phyloP scores from a whole-genome alignment of 2,113 vertebrate genomes.

The Callipepla californica region DNA sequence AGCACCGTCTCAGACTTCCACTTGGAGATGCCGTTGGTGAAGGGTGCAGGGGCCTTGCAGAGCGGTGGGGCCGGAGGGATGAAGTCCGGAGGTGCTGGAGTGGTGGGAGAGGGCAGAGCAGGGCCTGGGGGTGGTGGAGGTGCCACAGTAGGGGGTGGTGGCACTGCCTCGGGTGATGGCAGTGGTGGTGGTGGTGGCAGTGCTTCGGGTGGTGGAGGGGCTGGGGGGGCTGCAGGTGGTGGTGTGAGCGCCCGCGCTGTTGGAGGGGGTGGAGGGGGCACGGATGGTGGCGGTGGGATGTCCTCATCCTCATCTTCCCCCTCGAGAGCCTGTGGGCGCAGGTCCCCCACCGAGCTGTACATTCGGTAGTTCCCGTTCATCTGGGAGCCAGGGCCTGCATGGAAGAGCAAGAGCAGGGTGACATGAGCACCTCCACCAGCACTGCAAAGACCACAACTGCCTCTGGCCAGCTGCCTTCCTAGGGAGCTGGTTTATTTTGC shows the following conservation, averaged over 20 bases:
- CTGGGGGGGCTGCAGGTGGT: neutral
- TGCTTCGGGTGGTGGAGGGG: neutral
- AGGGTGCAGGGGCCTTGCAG: neutral
- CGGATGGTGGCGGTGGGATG: slow-evolving; percentile 85
- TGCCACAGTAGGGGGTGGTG: slow-evolving; percentile 72
- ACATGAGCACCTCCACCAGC: neutral
- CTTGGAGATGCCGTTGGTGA: slow-evolving; percentile 66
- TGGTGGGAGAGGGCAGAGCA: slow-evolving; percentile 67
- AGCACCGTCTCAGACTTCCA: slow-evolving; percentile 76
- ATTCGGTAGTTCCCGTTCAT: slow-evolving; percentile 79
- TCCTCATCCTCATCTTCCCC: slow-evolving; percentile 76
- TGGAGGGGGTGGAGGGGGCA: slow-evolving; percentile 71
- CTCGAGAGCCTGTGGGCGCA: slow-evolving; percentile 54
- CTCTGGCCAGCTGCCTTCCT: neutral
- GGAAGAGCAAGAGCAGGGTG: neutral
- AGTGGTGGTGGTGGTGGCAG: neutral
- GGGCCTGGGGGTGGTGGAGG: neutral
- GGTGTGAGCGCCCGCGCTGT: slow-evolving; percentile 66
- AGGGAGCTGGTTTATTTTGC: neutral
- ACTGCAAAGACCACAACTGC: rapidly evolving
- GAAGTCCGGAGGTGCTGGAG: slow-evolving; percentile 71
- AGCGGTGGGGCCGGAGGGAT: slow-evolving; percentile 44
- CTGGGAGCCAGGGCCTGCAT: slow-evolving; percentile 76
- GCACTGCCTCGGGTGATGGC: neutral
- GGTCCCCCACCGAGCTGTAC: slow-evolving; percentile 82